Evolutionary conservation across 2,888 invertebrate genomes (phyloP), one percentile per base, ranked within the genome.

Genomic region (Neoaliturus tenellus): DNA sequence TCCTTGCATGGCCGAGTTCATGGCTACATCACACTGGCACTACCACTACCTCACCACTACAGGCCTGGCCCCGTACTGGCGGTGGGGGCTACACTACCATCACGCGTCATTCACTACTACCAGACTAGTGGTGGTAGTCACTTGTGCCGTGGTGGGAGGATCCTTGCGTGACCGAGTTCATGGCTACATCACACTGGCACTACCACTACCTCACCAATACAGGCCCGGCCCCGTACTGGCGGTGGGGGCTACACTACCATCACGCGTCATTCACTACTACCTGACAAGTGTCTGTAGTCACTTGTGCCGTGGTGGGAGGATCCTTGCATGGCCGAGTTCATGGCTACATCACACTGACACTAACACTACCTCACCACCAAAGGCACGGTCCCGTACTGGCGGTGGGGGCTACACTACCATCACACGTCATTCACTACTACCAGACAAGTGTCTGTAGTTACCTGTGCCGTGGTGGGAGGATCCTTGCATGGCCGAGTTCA

Each of bases 111-210:
- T 48, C 48, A 48, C 48, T 14, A 17, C 48, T 48, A 48, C 48
- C 48, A 48, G 14, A 48, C 48, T 48, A 39, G n/a, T 8, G 39
- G 39, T 8, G 39, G 8, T 39, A 39, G 39, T 39, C 12, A 39
- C 39, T 12, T 39, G 67, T 67, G n/a, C 31, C 67, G 33, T 67
- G 33, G 31, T 33, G 33, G 17, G 67, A 67, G 67, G 67, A 67
- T n/a, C 35, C 67, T 35, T 67, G 67, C 31, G 17, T 33, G 33
- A 33, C 67, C 8, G 67, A 67, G 33, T 17, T 67, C 33, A 67
- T 67, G 33, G 17, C n/a, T 31, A 8, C 6, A n/a, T 12, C 33
- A n/a, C 67, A 67, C 20, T 14, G 33, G n/a, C 67, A 35, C 67
- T 31, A 67, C 31, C 35, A 55, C 55, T 25, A 55, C 55, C 55